Evolutionary conservation across 2,888 invertebrate genomes (phyloP).

Genomic region (Drosophila birchii): DNA sequence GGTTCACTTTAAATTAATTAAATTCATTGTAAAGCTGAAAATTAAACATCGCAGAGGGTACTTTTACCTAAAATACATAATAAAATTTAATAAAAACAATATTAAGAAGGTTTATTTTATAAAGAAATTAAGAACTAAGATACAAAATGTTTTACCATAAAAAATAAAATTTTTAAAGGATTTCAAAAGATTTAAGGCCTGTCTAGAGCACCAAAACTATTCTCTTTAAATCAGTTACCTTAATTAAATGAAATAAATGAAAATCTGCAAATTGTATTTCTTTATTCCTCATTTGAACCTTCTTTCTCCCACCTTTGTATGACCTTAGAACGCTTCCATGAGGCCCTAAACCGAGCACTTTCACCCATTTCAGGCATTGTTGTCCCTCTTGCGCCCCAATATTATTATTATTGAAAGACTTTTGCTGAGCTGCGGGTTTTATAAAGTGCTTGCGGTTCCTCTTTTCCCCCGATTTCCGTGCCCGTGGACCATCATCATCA

Average conservation of each 20-base stretch:
- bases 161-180: no score
- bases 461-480: conserved; percentile 14
- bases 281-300: background rate
- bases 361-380: conserved; percentile 47
- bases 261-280: conserved; percentile 1
- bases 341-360: conserved; percentile 43
- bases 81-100: no score
- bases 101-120: no score
- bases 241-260: background rate
- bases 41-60: background rate
- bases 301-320: conserved; percentile 22
- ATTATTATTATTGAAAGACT: conserved; percentile 72
- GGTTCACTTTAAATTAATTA: conserved; percentile 6
- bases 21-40: background rate
- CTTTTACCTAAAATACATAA: background rate
- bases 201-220: background rate
- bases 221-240: background rate
- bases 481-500: conserved; percentile 24
- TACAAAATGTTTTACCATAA: no score
- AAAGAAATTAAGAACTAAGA: no score
- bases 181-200: background rate
- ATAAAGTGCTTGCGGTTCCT: conserved; percentile 62
- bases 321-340: conserved; percentile 4
- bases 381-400: conserved; percentile 54
- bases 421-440: conserved; percentile 65